Evolutionary conservation across 2,797 vertebrate species (phyloP).

Genomic region (Spea hammondii): DNA sequence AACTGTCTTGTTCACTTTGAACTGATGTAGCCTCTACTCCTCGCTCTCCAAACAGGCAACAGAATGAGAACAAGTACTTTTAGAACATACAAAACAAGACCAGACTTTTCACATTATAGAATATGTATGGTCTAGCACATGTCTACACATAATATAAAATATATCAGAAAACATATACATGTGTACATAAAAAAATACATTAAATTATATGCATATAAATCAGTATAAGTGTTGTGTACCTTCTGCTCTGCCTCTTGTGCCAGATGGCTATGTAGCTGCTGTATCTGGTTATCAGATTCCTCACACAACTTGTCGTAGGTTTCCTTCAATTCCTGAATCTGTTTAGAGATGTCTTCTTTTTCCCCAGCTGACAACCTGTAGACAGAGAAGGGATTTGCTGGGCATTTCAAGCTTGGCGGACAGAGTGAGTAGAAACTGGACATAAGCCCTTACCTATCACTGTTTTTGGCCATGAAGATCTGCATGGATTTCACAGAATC

Average conservation of each 20-base stretch:
- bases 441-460: constrained; percentile 83
- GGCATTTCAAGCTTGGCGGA: not conserved
- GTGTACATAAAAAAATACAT: constrained; percentile 14
- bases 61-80: not conserved
- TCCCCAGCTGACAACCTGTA: constrained; percentile 85
- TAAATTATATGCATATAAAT: not conserved
- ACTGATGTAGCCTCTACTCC: not conserved
- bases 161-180: not conserved
- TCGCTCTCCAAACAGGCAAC: not conserved
- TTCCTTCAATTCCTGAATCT: constrained; percentile 77
- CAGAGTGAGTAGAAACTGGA: not conserved
- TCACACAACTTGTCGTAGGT: constrained; percentile 83
- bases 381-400: not conserved
- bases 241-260: constrained; percentile 91
- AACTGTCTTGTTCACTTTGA: not conserved
- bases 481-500: constrained; percentile 89
- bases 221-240: constrained; percentile 69
- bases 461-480: constrained; percentile 92
- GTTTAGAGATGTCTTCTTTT: constrained; percentile 78
- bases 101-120: not conserved
- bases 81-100: not conserved
- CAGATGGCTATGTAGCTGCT: constrained; percentile 87
- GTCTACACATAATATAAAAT: constrained; percentile 7
- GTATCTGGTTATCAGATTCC: constrained; percentile 82
- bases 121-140: not conserved